Evolutionary conservation across 2,888 invertebrate species (phyloP), one percentile per base, ranked within the genome.

Genomic region (Cosmopolites sordidus): DNA sequence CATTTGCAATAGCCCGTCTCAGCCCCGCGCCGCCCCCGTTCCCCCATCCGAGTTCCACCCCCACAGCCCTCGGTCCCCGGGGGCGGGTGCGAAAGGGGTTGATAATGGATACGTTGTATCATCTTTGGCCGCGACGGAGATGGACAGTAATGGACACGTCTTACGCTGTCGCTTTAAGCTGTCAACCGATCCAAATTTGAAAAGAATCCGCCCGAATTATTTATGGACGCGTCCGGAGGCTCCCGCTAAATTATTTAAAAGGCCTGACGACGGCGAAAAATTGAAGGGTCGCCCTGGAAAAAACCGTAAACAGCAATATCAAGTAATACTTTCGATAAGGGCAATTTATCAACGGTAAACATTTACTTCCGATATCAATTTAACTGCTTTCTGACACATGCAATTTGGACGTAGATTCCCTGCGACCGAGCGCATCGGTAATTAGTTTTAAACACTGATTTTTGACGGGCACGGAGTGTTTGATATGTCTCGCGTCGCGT

Each of bases 101-200:
- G 69, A 70, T 71, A 71, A 72, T 72, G 70, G 70, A 69, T 70
- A 70, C 67, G 70, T 71, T 70, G 71, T 71, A 71, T 71, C 72
- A 69, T 70, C 69, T 69, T 69, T 66, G 59, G 46, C 62, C 37
- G 58, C 61, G 65, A n/a, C 48, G 39, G 51, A 16, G 40, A 52
- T 52, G 52, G 56, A 52, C 52, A 52, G 56, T 56, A 52, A 58
- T 54, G 58, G 58, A 58, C 58, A 54, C 54, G 48, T 58, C 58
- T 57, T 57, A 43, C 46, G 54, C 44, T 53, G 53, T 54, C 51
- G 43, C 18, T 41, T 41, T 41, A 41, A 17, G 16, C 41, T 43
- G 43, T 43, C 22, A 12, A n/a, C 27, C 43, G 29, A 43, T 16
- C 5, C 41, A 9, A 29, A 18, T 16, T 43, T 43, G 43, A 43